Evolutionary conservation across 2,797 vertebrate species (phyloP).

Genomic region (Buphagus erythrorhynchus): DNA sequence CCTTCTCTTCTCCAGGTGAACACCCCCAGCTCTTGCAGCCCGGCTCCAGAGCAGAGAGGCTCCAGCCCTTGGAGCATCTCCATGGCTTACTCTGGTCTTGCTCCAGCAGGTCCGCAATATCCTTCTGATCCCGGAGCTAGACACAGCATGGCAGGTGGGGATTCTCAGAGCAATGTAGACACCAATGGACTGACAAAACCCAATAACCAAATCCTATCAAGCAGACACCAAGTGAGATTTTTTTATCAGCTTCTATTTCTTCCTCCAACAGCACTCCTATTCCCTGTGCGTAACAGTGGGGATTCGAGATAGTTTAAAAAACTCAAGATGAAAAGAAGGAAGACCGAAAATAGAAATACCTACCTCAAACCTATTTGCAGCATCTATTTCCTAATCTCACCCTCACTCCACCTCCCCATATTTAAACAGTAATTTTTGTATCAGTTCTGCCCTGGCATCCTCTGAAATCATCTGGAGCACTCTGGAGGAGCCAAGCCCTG

Average conservation of each 20-base stretch:
- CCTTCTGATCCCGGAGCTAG: not conserved
- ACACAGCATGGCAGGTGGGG: not conserved
- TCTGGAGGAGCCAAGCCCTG: not conserved
- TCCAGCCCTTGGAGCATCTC: not conserved
- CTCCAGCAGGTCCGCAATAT: not conserved
- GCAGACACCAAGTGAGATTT: not conserved
- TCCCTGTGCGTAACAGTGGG: not conserved
- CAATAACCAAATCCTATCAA: not conserved
- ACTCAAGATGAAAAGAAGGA: not conserved
- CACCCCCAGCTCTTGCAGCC: not conserved
- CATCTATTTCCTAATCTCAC: not conserved
- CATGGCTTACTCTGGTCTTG: not conserved
- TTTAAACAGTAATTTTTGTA: not conserved
- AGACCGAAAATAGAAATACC: not conserved
- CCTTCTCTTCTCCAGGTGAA: not conserved
- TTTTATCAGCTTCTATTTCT: not conserved
- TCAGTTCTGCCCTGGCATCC: not conserved
- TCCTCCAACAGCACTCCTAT: rapidly evolving
- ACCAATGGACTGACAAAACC: not conserved
- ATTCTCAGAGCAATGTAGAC: not conserved
- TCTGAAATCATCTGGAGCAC: rapidly evolving
- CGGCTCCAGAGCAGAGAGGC: not conserved
- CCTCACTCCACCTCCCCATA: not conserved
- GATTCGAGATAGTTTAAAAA: not conserved
- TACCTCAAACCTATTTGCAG: not conserved